Conservation (phyloP, 2,888 invertebrate genomes). For the Phaedon cochleariae region DNA sequence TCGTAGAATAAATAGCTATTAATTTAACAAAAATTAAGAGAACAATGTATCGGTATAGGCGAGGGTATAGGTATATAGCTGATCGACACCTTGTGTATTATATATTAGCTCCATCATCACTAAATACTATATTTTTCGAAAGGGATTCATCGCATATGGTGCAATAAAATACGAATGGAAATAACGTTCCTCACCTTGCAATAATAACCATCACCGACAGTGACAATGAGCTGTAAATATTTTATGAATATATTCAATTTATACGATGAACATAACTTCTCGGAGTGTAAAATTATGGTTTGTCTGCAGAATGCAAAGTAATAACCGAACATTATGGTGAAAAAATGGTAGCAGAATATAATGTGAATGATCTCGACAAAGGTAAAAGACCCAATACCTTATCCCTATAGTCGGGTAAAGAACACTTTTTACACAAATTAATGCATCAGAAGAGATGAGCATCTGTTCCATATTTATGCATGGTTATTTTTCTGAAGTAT, state of each 20-base stretch:
- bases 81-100: neutral
- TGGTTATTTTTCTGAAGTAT: too few relatives aligned
- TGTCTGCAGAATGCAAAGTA: slow-evolving; percentile 1
- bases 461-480: too few relatives aligned
- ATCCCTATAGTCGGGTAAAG: too few relatives aligned
- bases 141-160: neutral
- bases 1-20: too few relatives aligned
- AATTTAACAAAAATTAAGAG: too few relatives aligned
- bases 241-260: slow-evolving; percentile 30
- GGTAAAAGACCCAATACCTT: neutral
- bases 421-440: too few relatives aligned
- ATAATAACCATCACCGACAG: neutral
- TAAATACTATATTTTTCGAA: neutral
- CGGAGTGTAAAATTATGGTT: neutral
- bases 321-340: slow-evolving; percentile 3
- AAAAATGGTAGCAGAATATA: neutral
- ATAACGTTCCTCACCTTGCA: neutral
- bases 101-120: neutral
- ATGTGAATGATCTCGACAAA: neutral
- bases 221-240: slow-evolving; percentile 39
- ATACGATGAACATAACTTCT: slow-evolving; percentile 28
- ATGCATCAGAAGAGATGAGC: too few relatives aligned
- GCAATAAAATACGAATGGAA: slow-evolving; percentile 1
- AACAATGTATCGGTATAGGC: too few relatives aligned
- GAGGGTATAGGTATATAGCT: too few relatives aligned